Base-by-base conservation (phyloP, 2,113 vertebrate genomes). In the Dryoscopus gambensis region DNA sequence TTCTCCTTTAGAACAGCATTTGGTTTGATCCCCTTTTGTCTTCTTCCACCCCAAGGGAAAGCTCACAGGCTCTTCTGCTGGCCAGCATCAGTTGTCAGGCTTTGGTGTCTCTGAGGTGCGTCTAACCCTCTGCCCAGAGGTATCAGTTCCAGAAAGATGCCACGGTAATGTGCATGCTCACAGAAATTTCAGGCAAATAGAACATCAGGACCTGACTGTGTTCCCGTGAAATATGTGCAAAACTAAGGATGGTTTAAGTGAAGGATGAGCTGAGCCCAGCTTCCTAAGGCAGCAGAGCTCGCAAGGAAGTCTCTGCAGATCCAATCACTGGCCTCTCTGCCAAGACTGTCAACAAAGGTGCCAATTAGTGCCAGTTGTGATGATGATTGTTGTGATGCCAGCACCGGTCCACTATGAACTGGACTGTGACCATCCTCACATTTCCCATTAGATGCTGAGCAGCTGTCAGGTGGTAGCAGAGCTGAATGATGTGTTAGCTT, bases 371-470 rank as follows among this genome's bases (percentile, higher is more conserved):
- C 76, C 85, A 81, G 69, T 37, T 47, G 52, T 44, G 77, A 75
- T 73, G 90, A 80, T 63, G 68, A 75, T 68, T 95, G 87, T 71
- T 90, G 55, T 44, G 44, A 75, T 31, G 87, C 40, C 2, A 19
- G 81, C 78, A 93, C 76, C 90, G 92, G 91, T 89, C 85, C 68
- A 63, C 65, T 65, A 84, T 74, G 73, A 89, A 90, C 68, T 91
- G 84, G 74, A 78, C 91, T 94, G 90, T 93, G 91, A 96, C 71
- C 89, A 88, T 60, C 16, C 60, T n/a, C 69, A 22, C 56, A 81
- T 94, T 91, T 96, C 79, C 93, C 88, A 92, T 84, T 64, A 87
- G 87, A 69, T 19, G 60, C 39, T 81, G 87, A 96, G 59, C 52
- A 94, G 74, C 91, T 95, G 87, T 86, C 93, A 90, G 79, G 71